Percentiles rank a stretch among this genome's conserved stretches.
phyloP scores from a whole-genome alignment of 2,888 invertebrate genomes.

The Neelides folsomi region DNA sequence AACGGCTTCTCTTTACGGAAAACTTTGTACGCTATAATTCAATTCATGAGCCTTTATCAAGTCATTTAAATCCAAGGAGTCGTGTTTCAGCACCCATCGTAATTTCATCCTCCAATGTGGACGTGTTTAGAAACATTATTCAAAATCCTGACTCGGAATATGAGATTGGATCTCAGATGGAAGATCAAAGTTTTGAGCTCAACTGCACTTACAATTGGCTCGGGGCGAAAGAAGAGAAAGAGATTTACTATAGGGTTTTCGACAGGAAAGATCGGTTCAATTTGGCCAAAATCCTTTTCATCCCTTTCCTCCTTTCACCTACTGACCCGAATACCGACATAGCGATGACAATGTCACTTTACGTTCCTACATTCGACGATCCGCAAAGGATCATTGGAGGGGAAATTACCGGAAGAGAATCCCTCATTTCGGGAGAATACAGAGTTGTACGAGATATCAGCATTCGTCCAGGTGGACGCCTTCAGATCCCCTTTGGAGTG shows the following conservation, averaged over 20 bases:
- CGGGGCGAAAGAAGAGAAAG: constrained; percentile 55
- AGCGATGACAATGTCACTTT: constrained; percentile 59
- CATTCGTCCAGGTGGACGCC: constrained; percentile 77
- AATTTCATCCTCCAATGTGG: constrained; percentile 69
- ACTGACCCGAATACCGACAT: constrained; percentile 78
- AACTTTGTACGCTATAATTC: constrained; percentile 77
- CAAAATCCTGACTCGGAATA: constrained; percentile 79
- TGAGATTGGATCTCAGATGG: constrained; percentile 88
- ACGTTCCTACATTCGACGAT: constrained; percentile 62
- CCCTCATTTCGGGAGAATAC: constrained; percentile 64
- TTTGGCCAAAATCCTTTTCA: constrained; percentile 76
- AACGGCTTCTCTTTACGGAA: constrained; percentile 68
- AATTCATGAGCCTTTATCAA: constrained; percentile 67
- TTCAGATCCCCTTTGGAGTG: constrained; percentile 77
- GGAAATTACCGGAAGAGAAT: constrained; percentile 82
- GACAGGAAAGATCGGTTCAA: constrained; percentile 80
- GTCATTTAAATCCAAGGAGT: constrained; percentile 70
- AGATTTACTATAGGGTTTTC: constrained; percentile 45
- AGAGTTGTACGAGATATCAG: constrained; percentile 85
- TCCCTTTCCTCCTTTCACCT: constrained; percentile 79
- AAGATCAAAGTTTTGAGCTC: constrained; percentile 84
- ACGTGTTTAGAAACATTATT: constrained; percentile 77
- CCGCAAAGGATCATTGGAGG: constrained; percentile 67
- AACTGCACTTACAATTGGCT: constrained; percentile 92
- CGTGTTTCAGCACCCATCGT: constrained; percentile 85